Evolutionary conservation across 2,888 invertebrate genomes (phyloP), one percentile per base, ranked within the genome.

Genomic region (Sinodicranocentrus sp.): DNA sequence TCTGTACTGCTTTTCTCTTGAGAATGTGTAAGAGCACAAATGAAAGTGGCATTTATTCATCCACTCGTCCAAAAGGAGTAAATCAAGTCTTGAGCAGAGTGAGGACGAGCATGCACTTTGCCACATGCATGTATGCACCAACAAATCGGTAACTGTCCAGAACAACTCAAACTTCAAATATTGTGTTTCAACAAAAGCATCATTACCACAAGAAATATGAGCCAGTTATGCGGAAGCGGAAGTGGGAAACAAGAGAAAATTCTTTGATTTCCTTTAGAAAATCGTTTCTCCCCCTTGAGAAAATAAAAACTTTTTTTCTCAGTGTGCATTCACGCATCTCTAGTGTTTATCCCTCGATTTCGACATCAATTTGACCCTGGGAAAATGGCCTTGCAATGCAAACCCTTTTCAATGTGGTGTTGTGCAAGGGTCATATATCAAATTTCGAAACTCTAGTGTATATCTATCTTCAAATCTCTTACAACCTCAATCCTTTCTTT

Each of bases 331-430:
- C 28, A 61, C 57, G 57, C 57, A 57, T 6, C 23, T 23, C 21
- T 28, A 26, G 26, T 70, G 59, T 68, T 82, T 75, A 54, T 73
- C 75, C 67, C 10, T 67, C 72, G 72, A 80, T 80, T 80, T 72
- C 72, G 33, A 72, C 80, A 72, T 75, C 82, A 73, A 67, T 82
- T 73, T 82, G 82, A 82, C 82, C 82, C 82, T 82, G 82, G 61
- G 82, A 82, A 82, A 68, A 67, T 61, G 73, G 73, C 75, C 82
- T 73, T 82, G 73, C 82, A 73, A 28, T 21, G 68, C 25, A n/a
- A 48, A 68, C 26, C 48, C 39, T 68, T 54, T 21, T 48, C 48
- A 13, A 3, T 33, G 10, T 33, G 10, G 10, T 65, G n/a, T 72
- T 65, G 63, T 65, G 57, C 17, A 33, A 48, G 17, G 68, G 15